These are phyloP conservation scores for Gastracanthus pulcherrimus DNA, from an alignment of 2,888 invertebrate genomes.

Conservation along the genomic window DNA sequence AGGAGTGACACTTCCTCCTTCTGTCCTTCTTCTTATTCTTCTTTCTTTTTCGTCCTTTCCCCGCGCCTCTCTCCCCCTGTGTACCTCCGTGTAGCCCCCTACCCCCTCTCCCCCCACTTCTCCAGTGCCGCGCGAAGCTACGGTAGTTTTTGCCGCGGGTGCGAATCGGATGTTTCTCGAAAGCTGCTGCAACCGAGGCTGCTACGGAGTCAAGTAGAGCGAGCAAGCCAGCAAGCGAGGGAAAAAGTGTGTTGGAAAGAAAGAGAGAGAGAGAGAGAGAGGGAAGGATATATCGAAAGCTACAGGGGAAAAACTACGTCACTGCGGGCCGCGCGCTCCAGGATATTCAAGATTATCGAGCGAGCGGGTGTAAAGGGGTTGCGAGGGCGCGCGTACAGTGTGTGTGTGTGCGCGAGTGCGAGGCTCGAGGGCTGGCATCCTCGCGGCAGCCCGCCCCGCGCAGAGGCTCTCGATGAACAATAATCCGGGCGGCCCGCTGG, in stretches of 20 bases:
- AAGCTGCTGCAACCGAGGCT: background rate
- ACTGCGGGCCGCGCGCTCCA: background rate
- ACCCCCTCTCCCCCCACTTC: background rate
- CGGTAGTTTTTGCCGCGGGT: no score
- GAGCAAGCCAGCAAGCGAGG: background rate
- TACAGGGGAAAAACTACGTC: no score
- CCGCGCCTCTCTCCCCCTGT: no score
- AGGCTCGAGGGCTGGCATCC: background rate
- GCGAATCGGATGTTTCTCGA: constrained; percentile 16
- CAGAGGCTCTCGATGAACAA: constrained; percentile 72
- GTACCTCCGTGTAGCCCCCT: no score
- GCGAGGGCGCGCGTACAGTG: no score
- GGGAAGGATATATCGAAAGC: background rate
- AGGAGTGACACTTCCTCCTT: background rate
- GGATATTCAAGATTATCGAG: constrained; percentile 39
- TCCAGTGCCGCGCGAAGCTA: background rate
- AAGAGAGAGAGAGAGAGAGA: background rate
- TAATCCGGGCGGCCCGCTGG: constrained; percentile 66
- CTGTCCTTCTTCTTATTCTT: background rate
- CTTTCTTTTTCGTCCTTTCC: no score
- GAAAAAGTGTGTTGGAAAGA: background rate
- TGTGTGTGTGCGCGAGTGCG: background rate
- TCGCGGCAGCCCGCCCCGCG: background rate
- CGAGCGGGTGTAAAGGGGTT: background rate
- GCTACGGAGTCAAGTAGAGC: background rate